A percentile compares a stretch with the other conserved stretches of the same genome.
These are phyloP conservation scores for Strix uralensis DNA, from an alignment of 2,113 vertebrate species.

Conservation along the genomic window DNA sequence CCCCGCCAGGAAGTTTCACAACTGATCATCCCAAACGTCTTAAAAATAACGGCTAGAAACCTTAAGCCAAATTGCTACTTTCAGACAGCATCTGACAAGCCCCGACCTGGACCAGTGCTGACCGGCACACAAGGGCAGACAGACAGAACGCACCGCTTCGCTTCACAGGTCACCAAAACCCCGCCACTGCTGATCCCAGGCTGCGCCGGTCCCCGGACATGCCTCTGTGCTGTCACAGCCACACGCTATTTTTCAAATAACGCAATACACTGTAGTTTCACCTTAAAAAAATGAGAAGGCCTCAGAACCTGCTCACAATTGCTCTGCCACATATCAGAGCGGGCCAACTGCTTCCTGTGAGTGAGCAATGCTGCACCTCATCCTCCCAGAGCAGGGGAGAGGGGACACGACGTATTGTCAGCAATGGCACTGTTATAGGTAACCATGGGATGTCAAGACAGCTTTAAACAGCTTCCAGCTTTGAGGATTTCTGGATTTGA, in stretches of 20 bases:
- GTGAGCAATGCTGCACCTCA: background rate
- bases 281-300: background rate
- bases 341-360: background rate
- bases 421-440: background rate
- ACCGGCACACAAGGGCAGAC: fast-evolving
- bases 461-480: background rate
- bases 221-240: background rate
- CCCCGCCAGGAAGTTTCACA: background rate
- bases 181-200: background rate
- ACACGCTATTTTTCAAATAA: background rate
- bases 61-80: background rate
- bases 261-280: background rate
- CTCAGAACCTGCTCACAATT: background rate
- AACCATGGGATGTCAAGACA: background rate
- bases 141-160: background rate
- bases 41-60: background rate
- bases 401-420: background rate
- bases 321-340: background rate
- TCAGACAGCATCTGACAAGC: background rate
- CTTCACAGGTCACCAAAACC: background rate
- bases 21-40: background rate
- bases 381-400: background rate
- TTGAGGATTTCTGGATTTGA: background rate
- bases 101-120: background rate
- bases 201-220: background rate